These are phyloP conservation scores for Gonioctena quinquepunctata DNA, from an alignment of 1,140 invertebrate species.

Conservation along the genomic window DNA sequence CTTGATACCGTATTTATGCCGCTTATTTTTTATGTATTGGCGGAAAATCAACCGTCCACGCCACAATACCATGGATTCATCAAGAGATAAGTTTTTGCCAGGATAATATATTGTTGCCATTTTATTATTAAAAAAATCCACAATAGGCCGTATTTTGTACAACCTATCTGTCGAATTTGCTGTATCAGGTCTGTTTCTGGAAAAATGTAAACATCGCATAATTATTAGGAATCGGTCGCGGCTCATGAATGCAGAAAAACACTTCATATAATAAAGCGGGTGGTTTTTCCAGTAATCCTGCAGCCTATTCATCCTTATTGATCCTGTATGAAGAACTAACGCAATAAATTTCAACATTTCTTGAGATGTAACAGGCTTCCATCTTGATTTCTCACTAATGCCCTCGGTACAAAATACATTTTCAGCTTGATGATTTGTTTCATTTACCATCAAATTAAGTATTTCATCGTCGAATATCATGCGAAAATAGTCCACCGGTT, in stretches of 20 bases:
- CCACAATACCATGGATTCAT: slow-evolving; percentile 43
- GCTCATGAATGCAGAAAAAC: neutral
- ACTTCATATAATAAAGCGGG: neutral
- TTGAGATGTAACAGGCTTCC: neutral
- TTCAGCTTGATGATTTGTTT: slow-evolving; percentile 13
- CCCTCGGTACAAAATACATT: neutral
- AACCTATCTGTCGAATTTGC: slow-evolving; percentile 10
- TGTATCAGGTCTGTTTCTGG: slow-evolving; percentile 6
- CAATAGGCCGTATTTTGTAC: slow-evolving; percentile 30
- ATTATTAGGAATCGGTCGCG: slow-evolving; percentile 23
- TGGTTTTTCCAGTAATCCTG: neutral
- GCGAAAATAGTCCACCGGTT: slow-evolving; percentile 5
- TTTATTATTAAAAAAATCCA: slow-evolving; percentile 38
- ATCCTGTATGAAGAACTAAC: neutral
- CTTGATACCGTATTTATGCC: slow-evolving; percentile 26
- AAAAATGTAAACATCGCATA: slow-evolving; percentile 35
- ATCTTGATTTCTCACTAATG: slow-evolving; percentile 4
- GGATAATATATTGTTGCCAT: slow-evolving; percentile 37
- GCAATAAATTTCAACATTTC: slow-evolving; percentile 9
- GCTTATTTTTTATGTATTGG: slow-evolving; percentile 30
- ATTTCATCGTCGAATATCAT: neutral
- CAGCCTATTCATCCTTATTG: neutral
- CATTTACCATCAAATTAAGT: slow-evolving; percentile 16
- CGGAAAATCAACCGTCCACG: slow-evolving; percentile 21
- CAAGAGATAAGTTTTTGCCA: slow-evolving; percentile 29